Percentiles rank a stretch among this genome's conserved stretches.
Conservation (phyloP, 2,888 invertebrate genomes). For the Drosophila suboccidentalis region DNA sequence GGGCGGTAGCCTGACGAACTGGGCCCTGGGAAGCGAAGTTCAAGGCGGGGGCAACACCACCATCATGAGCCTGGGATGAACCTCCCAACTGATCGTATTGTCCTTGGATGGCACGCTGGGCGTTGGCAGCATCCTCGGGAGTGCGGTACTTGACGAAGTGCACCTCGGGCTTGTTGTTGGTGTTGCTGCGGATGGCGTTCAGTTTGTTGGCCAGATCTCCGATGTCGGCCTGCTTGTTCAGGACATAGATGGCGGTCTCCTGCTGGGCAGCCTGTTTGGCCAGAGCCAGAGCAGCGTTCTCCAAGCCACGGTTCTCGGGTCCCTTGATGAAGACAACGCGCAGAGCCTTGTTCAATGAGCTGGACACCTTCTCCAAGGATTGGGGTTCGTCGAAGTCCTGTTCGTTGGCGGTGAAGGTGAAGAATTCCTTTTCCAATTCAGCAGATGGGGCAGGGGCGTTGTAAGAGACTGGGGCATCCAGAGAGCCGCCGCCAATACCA, state of each 20-base stretch:
- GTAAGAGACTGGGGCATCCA: constrained; percentile 57
- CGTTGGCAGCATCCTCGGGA: constrained; percentile 79
- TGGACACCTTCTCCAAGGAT: constrained; percentile 52
- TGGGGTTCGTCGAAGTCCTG: constrained; percentile 72
- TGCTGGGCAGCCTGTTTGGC: constrained; percentile 78
- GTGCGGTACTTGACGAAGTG: constrained; percentile 84
- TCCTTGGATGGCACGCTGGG: constrained; percentile 77
- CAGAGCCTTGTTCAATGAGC: constrained; percentile 68
- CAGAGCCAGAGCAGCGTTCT: constrained; percentile 76
- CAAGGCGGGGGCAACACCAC: constrained; percentile 74
- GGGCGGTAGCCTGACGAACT: constrained; percentile 49
- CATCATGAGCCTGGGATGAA: constrained; percentile 63
- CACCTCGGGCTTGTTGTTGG: constrained; percentile 79
- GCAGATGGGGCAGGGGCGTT: constrained; percentile 60
- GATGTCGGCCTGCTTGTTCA: constrained; percentile 80
- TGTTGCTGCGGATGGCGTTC: constrained; percentile 62
- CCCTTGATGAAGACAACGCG: constrained; percentile 82
- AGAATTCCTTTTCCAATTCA: constrained; percentile 77
- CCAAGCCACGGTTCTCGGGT: constrained; percentile 78
- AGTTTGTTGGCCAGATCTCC: constrained; percentile 70
- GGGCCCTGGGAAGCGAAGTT: constrained; percentile 79
- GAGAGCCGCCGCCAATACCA: constrained; percentile 23
- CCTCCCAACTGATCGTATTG: constrained; percentile 79
- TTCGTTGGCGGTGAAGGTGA: constrained; percentile 76
- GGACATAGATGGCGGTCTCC: constrained; percentile 83